Evolutionary conservation across 2,797 vertebrate species (phyloP).

Genomic region (Chelon labrosus): DNA sequence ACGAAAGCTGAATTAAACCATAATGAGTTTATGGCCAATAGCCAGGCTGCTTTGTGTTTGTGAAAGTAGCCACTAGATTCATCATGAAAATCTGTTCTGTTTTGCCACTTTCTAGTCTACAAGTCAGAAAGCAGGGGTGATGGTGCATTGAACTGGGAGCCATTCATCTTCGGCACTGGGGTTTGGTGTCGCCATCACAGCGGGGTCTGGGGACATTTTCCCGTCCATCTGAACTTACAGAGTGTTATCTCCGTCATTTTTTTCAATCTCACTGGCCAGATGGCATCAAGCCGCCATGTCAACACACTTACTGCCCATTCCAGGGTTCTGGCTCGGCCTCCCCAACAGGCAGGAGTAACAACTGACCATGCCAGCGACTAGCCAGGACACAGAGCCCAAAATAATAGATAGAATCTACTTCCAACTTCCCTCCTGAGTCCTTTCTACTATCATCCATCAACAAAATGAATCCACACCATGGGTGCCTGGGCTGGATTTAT

Average conservation of each 20-base stretch:
- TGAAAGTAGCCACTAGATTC: conserved; percentile 50
- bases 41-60: conserved; percentile 59
- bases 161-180: conserved; percentile 72
- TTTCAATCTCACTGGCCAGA: conserved; percentile 79
- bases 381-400: conserved; percentile 65
- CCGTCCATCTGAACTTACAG: conserved; percentile 69
- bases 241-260: conserved; percentile 71
- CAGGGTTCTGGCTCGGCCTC: conserved; percentile 76
- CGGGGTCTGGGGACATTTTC: conserved; percentile 66
- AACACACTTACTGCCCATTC: conserved; percentile 71
- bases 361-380: conserved; percentile 75
- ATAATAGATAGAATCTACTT: conserved; percentile 76
- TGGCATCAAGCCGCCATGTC: conserved; percentile 82
- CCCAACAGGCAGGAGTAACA: conserved; percentile 57
- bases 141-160: conserved; percentile 57
- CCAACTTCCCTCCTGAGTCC: conserved; percentile 74
- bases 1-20: conserved; percentile 59
- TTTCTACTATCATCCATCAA: conserved; percentile 73
- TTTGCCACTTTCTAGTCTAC: conserved; percentile 46
- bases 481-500: conserved; percentile 63
- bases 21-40: conserved; percentile 67
- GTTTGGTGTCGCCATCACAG: conserved; percentile 78
- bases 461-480: conserved; percentile 71
- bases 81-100: conserved; percentile 58
- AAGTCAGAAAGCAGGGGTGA: conserved; percentile 68